Evolutionary conservation across 2,113 vertebrate species (phyloP), one percentile per base, ranked within the genome.

Genomic region (Onychorhynchus coronatus): DNA sequence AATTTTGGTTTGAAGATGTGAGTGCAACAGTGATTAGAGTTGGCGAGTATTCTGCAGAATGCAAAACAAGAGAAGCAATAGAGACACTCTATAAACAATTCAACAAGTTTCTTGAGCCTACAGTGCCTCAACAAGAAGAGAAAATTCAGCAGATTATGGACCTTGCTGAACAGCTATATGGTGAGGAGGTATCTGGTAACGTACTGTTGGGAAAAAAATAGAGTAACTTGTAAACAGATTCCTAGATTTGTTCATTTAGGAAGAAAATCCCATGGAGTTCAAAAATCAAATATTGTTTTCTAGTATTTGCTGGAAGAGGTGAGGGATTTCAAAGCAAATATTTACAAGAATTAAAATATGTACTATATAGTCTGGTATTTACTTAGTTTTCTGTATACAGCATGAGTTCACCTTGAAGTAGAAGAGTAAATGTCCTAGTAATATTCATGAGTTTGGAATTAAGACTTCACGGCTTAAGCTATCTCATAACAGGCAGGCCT

Each of bases 1-100:
- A 99, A 50, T 98, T 98, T 94, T 99, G 99, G 99, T 99, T 98
- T 81, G 98, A 99, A 89, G 99, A 99, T 63, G 98, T 98, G 33
- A 98, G 98, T 9, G 98, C 98, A 35, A 99, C 99, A 56, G 98
- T 99, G 27, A 27, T 98, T 66, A 98, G 99, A 79, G 99, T 99
- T 67, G 96, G 97, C 31, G 99, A 97, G 90, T 99, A 99, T 78
- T 99, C 99, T 47, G 96, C 97, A 3, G 98, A 99, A 91, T 99
- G 99, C 82, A 98, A 98, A 95, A 99, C 98, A 31, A 98, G 93
- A 19, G 98, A 99, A 89, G 98, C 99, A 23, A 98, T 99, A 85
- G 97, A 98, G 24, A 98, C 96, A 39, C 99, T 99, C 49, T 96
- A 98, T 89, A 98, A 97, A 70, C 99, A 99, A 93, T 99, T 99